Evolutionary conservation across 2,888 invertebrate species (phyloP).

Genomic region (Spialia ferax): DNA sequence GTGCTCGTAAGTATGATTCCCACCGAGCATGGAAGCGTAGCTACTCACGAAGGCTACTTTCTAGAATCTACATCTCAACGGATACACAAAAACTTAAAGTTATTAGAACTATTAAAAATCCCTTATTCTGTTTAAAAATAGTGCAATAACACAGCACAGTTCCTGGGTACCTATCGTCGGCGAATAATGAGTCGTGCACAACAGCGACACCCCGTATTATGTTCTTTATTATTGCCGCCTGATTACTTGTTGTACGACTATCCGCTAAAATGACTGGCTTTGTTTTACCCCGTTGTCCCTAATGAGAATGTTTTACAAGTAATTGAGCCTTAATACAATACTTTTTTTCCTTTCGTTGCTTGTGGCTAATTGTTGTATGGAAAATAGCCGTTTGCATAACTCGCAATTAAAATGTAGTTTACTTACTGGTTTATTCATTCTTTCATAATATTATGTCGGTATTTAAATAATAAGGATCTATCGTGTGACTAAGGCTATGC

Average conservation of each 20-base stretch:
- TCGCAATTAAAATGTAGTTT: background rate
- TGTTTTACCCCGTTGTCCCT: conserved; percentile 14
- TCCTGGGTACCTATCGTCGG: conserved; percentile 7
- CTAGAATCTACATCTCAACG: too few relatives aligned
- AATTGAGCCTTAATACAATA: conserved; percentile 20
- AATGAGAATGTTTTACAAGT: conserved; percentile 28
- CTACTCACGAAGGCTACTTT: too few relatives aligned
- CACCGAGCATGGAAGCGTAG: too few relatives aligned
- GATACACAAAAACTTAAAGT: background rate
- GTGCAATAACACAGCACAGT: background rate
- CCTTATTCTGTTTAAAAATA: conserved; percentile 7
- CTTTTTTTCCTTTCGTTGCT: background rate
- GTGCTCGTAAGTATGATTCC: too few relatives aligned
- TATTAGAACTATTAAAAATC: background rate
- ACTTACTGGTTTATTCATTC: background rate
- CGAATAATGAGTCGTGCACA: conserved; percentile 29
- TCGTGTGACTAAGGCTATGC: too few relatives aligned
- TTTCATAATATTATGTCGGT: background rate
- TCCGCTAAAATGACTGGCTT: conserved; percentile 25
- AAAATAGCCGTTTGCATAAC: background rate
- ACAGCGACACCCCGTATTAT: conserved; percentile 26
- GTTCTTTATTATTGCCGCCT: conserved; percentile 35
- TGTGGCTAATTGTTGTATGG: background rate
- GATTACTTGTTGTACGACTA: conserved; percentile 34
- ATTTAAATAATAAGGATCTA: background rate